Percentiles rank a stretch among this genome's conserved stretches.
Conservation (phyloP, 1,140 invertebrate genomes). For the Melanaphis sacchari region DNA sequence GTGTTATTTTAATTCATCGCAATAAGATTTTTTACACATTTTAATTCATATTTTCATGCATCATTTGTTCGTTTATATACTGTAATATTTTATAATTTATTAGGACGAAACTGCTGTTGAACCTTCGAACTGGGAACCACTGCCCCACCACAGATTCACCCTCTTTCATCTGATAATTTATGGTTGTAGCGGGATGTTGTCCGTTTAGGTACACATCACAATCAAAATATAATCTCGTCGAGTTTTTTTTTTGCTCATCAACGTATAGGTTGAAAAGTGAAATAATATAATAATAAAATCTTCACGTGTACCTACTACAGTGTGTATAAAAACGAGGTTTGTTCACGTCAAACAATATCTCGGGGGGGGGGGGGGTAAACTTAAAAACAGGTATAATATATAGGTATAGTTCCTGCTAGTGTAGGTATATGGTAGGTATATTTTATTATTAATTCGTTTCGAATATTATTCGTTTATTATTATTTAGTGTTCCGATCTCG, state of each 20-base stretch:
- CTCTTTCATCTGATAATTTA: constrained; percentile 2
- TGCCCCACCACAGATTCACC: neutral
- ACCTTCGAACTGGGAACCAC: neutral
- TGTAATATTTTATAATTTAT: neutral
- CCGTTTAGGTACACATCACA: neutral
- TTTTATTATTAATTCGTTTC: neutral
- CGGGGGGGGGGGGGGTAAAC: neutral
- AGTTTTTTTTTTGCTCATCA: neutral
- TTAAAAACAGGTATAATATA: neutral
- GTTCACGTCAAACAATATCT: neutral
- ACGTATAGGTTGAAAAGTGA: neutral
- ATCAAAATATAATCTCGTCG: neutral
- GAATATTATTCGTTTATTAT: neutral
- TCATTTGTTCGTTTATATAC: no score
- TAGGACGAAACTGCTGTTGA: neutral
- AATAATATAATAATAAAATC: neutral
- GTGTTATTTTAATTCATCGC: no score
- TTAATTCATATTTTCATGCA: no score
- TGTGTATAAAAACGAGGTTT: neutral
- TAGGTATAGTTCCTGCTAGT: neutral
- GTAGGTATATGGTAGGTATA: no score
- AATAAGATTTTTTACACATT: no score
- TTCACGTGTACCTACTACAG: neutral
- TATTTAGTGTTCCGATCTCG: neutral
- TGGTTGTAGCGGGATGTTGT: neutral